phyloP scores from a whole-genome alignment of 2,113 vertebrate species.

The Fulica atra region DNA sequence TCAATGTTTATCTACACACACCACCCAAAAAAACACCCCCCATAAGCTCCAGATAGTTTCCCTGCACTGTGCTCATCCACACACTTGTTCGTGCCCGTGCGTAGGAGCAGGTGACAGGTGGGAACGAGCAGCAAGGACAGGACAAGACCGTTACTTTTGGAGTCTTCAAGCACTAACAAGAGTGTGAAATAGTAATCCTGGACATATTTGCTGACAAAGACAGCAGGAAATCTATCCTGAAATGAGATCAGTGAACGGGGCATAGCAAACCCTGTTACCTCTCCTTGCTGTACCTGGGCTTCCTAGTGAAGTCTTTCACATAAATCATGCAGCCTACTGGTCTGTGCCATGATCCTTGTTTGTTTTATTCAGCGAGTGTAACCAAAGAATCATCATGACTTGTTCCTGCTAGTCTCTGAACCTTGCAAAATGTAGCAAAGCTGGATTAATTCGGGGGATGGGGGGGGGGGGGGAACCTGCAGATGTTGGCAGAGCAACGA shows the following conservation, averaged over 20 bases:
- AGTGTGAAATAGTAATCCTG: not conserved
- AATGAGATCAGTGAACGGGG: not conserved
- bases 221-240: not conserved
- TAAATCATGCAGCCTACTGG: rapidly evolving
- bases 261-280: rapidly evolving
- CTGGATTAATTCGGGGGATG: not conserved
- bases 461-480: too few relatives aligned
- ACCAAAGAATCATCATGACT: too few relatives aligned
- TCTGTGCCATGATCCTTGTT: too few relatives aligned
- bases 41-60: not conserved
- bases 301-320: rapidly evolving
- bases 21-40: too few relatives aligned
- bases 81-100: rapidly evolving
- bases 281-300: not conserved
- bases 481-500: not conserved
- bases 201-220: rapidly evolving
- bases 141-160: rapidly evolving
- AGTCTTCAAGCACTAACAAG: not conserved
- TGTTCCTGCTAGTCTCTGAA: not conserved
- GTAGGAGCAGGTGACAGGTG: not conserved
- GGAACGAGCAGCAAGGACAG: rapidly evolving
- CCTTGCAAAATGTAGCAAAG: too few relatives aligned
- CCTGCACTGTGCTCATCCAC: rapidly evolving
- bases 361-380: not conserved
- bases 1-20: not conserved